phyloP scores from a whole-genome alignment of 2,113 vertebrate species.

The Lutjanus erythropterus region DNA sequence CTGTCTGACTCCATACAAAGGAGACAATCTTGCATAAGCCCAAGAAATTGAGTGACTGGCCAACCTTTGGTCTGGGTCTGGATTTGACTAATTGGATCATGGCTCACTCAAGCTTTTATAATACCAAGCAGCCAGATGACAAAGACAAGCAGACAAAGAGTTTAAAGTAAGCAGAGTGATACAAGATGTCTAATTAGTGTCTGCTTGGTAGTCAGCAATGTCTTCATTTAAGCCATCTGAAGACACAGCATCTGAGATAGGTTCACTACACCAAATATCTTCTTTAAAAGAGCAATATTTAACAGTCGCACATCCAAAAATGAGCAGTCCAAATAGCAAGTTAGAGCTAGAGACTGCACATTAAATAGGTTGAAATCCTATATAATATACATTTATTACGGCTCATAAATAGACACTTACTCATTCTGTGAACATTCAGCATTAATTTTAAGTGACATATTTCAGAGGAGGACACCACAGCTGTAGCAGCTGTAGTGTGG shows the following conservation, averaged over 20 bases:
- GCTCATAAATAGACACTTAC: too few relatives aligned
- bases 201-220: not conserved
- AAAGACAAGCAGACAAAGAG: slow-evolving; percentile 36
- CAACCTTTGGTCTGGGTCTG: slow-evolving; percentile 37
- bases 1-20: not conserved
- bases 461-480: too few relatives aligned
- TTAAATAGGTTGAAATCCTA: too few relatives aligned
- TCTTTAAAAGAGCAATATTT: too few relatives aligned
- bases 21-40: slow-evolving; percentile 21
- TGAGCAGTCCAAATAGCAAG: too few relatives aligned
- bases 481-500: too few relatives aligned
- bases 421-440: too few relatives aligned
- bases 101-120: slow-evolving; percentile 64
- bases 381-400: too few relatives aligned
- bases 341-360: too few relatives aligned
- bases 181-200: slow-evolving; percentile 38
- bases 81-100: slow-evolving; percentile 75
- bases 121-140: slow-evolving; percentile 55
- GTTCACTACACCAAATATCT: not conserved
- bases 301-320: too few relatives aligned
- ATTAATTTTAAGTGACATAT: too few relatives aligned
- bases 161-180: slow-evolving; percentile 21
- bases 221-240: not conserved
- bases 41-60: slow-evolving; percentile 19
- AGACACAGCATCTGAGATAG: not conserved